Percentiles rank a stretch among this genome's conserved stretches.
Evolutionary conservation across 2,888 invertebrate genomes (phyloP).

Genomic region (Aleiodes testaceus): DNA sequence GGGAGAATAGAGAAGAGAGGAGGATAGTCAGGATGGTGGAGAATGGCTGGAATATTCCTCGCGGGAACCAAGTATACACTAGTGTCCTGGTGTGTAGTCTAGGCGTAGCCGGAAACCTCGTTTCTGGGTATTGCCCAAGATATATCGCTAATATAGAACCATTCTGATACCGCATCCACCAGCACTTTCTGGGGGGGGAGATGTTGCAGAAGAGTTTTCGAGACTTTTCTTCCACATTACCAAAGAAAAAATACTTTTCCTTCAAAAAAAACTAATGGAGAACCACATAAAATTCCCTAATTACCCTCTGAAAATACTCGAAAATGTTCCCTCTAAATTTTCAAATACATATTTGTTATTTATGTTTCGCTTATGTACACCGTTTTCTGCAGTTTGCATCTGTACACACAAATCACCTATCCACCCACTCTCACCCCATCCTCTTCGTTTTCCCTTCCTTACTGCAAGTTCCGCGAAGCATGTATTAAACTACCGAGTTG

Average conservation of each 20-base stretch:
- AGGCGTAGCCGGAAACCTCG: slow-evolving; percentile 62
- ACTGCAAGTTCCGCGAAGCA: slow-evolving; percentile 71
- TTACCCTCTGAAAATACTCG: not conserved
- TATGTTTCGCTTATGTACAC: slow-evolving; percentile 50
- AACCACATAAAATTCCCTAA: not conserved
- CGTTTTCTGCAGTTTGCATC: slow-evolving; percentile 51
- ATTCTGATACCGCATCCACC: slow-evolving; percentile 56
- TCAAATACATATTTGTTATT: slow-evolving; percentile 23
- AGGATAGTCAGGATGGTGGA: slow-evolving; percentile 40
- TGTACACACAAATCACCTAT: slow-evolving; percentile 50
- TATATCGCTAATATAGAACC: slow-evolving; percentile 65
- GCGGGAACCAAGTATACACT: slow-evolving; percentile 34
- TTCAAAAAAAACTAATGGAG: no score
- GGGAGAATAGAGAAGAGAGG: slow-evolving; percentile 49
- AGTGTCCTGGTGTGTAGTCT: slow-evolving; percentile 51
- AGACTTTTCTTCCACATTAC: no score
- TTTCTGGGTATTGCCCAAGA: slow-evolving; percentile 60
- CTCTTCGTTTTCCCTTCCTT: slow-evolving; percentile 64
- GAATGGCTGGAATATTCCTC: slow-evolving; percentile 66
- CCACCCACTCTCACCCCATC: slow-evolving; percentile 36
- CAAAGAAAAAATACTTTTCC: no score
- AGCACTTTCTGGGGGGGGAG: slow-evolving; percentile 19
- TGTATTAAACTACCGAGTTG: slow-evolving; percentile 72
- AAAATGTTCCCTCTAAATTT: slow-evolving; percentile 9
- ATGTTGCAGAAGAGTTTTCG: not conserved